phyloP scores from a whole-genome alignment of 2,113 vertebrate genomes.

The Arvicanthis niloticus region DNA sequence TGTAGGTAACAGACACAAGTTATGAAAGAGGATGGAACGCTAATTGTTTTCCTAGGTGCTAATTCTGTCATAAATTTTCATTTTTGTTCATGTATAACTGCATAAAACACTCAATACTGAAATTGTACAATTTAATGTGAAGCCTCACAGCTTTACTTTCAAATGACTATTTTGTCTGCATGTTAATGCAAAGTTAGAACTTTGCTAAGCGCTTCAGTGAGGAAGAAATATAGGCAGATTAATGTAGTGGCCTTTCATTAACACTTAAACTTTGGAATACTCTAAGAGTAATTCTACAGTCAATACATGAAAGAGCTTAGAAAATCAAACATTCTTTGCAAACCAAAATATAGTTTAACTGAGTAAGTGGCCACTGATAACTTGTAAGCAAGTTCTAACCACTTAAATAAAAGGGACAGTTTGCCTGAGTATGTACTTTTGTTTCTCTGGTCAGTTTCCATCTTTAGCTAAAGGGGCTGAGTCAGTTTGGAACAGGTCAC shows the following conservation, averaged over 20 bases:
- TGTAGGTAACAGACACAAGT: neutral
- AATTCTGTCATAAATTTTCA: neutral
- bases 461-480: conserved; percentile 63
- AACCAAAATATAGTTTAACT: conserved; percentile 69
- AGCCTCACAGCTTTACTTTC: neutral
- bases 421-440: neutral
- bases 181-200: neutral
- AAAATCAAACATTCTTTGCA: conserved; percentile 70
- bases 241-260: conserved; percentile 46
- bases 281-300: conserved; percentile 48
- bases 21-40: neutral
- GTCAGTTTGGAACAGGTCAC: conserved; percentile 65
- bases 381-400: conserved; percentile 22
- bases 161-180: neutral
- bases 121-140: neutral
- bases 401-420: conserved; percentile 68
- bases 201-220: conserved; percentile 13
- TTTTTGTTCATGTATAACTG: neutral
- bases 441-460: conserved; percentile 67
- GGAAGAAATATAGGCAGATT: conserved; percentile 52
- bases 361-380: conserved; percentile 69
- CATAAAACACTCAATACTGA: neutral
- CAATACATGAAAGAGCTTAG: conserved; percentile 54
- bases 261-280: conserved; percentile 51
- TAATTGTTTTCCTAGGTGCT: neutral